Evolutionary conservation across 2,888 invertebrate genomes (phyloP).

Genomic region (Cerastis leucographa): DNA sequence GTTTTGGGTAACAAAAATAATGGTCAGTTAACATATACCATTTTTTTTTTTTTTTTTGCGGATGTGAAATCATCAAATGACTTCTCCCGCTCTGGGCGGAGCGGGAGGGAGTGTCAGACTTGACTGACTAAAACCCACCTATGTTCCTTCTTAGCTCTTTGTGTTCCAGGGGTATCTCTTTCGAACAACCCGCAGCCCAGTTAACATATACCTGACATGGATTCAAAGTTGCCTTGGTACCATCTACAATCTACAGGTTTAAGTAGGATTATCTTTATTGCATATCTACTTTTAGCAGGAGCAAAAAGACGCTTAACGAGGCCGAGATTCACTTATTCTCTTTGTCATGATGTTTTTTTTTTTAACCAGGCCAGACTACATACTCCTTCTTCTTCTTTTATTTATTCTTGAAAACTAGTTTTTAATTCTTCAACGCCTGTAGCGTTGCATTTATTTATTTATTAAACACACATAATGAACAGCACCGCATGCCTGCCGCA

Average conservation of each 20-base stretch:
- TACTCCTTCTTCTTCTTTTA: not conserved
- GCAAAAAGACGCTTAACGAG: not conserved
- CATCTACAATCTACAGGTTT: not conserved
- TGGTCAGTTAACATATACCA: no score
- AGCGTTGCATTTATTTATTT: not conserved
- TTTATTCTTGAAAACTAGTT: not conserved
- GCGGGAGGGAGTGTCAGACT: no score
- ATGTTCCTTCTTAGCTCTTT: no score
- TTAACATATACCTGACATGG: conserved; percentile 4
- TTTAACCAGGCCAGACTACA: not conserved
- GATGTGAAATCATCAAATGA: no score
- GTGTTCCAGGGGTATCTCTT: no score
- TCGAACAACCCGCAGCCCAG: no score
- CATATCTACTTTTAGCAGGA: not conserved
- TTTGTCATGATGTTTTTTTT: not conserved
- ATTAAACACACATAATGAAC: not conserved
- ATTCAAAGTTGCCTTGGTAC: not conserved
- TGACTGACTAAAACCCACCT: no score
- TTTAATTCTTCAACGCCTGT: not conserved
- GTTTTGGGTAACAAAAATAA: no score
- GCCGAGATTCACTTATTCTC: not conserved
- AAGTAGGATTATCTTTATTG: not conserved
- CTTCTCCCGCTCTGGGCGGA: no score
- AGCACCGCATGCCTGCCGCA: no score
- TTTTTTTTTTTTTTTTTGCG: not conserved